Conservation (phyloP, 2,113 vertebrate species). For the Clarias batrachus region DNA sequence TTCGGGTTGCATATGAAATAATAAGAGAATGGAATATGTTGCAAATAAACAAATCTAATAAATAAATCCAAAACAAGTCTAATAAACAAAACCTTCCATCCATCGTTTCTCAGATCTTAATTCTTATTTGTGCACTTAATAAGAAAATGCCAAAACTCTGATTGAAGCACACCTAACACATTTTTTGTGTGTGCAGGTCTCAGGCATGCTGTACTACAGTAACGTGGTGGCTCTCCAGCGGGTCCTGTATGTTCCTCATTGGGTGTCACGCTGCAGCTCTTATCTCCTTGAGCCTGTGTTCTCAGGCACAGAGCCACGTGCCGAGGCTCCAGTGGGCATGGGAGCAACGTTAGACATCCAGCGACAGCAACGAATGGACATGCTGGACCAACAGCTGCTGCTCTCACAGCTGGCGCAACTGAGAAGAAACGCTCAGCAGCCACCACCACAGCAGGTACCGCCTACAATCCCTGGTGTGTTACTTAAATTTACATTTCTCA, state of each 20-base stretch:
- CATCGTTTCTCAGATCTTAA: no score
- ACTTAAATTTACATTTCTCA: not conserved
- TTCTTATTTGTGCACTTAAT: no score
- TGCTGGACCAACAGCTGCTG: slow-evolving; percentile 90
- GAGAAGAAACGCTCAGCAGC: slow-evolving; percentile 35
- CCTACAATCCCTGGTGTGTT: no score
- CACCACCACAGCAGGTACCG: slow-evolving; percentile 27
- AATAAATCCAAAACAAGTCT: no score
- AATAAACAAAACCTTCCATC: no score
- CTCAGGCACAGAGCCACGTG: slow-evolving; percentile 79
- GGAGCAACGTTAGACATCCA: slow-evolving; percentile 95
- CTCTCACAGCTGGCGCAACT: slow-evolving; percentile 87
- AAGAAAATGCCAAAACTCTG: no score
- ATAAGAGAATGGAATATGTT: no score
- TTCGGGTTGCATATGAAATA: no score
- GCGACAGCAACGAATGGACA: slow-evolving; percentile 91
- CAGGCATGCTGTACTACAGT: slow-evolving; percentile 83
- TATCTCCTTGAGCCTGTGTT: slow-evolving; percentile 84
- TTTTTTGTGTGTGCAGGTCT: slow-evolving; percentile 72
- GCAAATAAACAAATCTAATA: no score
- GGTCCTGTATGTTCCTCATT: slow-evolving; percentile 80
- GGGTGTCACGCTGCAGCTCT: slow-evolving; percentile 79
- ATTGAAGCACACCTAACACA: no score
- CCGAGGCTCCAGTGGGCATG: slow-evolving; percentile 86
- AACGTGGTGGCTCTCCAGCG: slow-evolving; percentile 77